Evolutionary conservation across 2,797 vertebrate genomes (phyloP).

Genomic region (Enteromius argenteus): DNA sequence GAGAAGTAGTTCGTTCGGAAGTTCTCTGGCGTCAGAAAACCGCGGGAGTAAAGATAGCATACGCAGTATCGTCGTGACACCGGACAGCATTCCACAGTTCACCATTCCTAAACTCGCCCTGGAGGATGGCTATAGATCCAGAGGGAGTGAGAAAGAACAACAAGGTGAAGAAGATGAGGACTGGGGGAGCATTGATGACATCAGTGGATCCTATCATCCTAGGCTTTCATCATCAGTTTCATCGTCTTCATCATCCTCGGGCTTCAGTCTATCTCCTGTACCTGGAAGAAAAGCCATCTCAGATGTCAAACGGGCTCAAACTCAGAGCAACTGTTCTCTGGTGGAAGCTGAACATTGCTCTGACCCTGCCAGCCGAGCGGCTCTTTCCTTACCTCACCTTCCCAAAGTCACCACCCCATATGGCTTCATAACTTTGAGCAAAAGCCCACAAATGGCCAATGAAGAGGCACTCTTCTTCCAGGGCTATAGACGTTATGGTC

Average conservation of each 20-base stretch:
- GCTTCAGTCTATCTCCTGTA: conserved; percentile 40
- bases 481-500: conserved; percentile 59
- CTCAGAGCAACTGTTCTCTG: conserved; percentile 57
- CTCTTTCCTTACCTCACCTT: conserved; percentile 82
- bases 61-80: conserved; percentile 74
- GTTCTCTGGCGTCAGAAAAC: conserved; percentile 67
- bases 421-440: conserved; percentile 81
- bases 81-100: conserved; percentile 80
- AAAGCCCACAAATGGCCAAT: conserved; percentile 82
- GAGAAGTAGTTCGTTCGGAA: conserved; percentile 66
- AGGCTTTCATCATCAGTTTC: conserved; percentile 63
- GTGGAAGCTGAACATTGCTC: conserved; percentile 69
- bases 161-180: conserved; percentile 51
- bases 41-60: conserved; percentile 72
- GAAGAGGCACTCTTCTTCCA: conserved; percentile 85
- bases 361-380: conserved; percentile 78
- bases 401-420: conserved; percentile 83
- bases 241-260: conserved; percentile 58
- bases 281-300: conserved; percentile 64
- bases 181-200: conserved; percentile 46
- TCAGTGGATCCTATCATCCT: conserved; percentile 11
- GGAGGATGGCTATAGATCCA: conserved; percentile 45
- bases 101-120: conserved; percentile 74
- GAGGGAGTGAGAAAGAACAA: conserved; percentile 54
- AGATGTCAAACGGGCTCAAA: conserved; percentile 60